phyloP scores from a whole-genome alignment of 2,888 invertebrate genomes.

The Lochmaea capreae region DNA sequence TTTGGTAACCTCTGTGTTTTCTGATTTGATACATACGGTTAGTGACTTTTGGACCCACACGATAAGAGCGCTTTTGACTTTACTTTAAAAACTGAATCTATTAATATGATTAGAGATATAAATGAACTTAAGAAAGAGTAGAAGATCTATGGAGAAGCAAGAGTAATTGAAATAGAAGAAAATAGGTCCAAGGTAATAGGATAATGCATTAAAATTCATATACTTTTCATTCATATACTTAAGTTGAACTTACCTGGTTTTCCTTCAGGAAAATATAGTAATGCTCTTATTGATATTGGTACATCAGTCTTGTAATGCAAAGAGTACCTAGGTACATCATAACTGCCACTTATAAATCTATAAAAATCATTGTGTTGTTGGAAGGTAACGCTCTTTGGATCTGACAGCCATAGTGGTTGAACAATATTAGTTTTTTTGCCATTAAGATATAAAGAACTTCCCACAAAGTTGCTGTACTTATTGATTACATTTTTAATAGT shows the following conservation, averaged over 20 bases:
- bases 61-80: too few species aligned
- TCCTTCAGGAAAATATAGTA: constrained; percentile 94
- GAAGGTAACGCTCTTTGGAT: constrained; percentile 85
- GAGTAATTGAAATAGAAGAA: too few species aligned
- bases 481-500: constrained; percentile 87
- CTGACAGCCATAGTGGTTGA: constrained; percentile 92
- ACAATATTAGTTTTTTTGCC: constrained; percentile 90
- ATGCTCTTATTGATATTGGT: constrained; percentile 89
- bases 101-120: too few species aligned
- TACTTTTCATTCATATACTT: too few species aligned
- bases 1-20: too few species aligned
- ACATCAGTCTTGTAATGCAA: constrained; percentile 95
- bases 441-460: constrained; percentile 92
- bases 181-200: too few species aligned
- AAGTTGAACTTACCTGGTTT: constrained; percentile 64
- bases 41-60: too few species aligned
- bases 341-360: constrained; percentile 85
- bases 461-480: constrained; percentile 98
- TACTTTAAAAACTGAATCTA: too few species aligned
- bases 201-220: too few species aligned
- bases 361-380: constrained; percentile 95
- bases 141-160: too few species aligned
- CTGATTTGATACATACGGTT: too few species aligned
- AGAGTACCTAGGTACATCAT: constrained; percentile 88
- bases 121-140: too few species aligned